Percentiles rank a stretch among this genome's conserved stretches.
phyloP scores from a whole-genome alignment of 1,140 invertebrate species.

The Sesamia nonagrioides region DNA sequence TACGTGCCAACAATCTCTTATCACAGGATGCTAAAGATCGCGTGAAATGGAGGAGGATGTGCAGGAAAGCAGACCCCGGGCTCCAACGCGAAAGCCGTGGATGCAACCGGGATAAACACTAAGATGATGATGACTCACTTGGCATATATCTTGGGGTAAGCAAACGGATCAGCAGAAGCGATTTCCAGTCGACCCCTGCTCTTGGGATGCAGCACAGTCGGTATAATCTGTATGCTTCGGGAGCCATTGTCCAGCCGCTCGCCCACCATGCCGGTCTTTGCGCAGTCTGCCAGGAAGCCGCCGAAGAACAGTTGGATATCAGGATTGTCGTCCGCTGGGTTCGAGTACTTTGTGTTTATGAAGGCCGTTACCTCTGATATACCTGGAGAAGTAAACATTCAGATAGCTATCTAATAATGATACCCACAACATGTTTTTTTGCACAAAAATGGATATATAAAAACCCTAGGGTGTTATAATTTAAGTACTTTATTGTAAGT shows the following conservation, averaged over 20 bases:
- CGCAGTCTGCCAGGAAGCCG: slow-evolving; percentile 94
- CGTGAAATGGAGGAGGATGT: no score
- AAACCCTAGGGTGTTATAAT: no score
- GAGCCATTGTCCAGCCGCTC: slow-evolving; percentile 90
- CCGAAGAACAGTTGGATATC: slow-evolving; percentile 96
- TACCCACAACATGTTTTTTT: no score
- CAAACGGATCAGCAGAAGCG: slow-evolving; percentile 91
- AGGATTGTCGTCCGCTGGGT: slow-evolving; percentile 92
- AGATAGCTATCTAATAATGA: neutral
- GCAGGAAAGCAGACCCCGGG: no score
- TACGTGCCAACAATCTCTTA: no score
- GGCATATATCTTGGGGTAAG: slow-evolving; percentile 84
- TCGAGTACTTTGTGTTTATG: slow-evolving; percentile 93
- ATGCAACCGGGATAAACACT: no score
- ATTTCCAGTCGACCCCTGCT: slow-evolving; percentile 93
- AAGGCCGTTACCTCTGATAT: slow-evolving; percentile 95
- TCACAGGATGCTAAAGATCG: no score
- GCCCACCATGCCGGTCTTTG: slow-evolving; percentile 94
- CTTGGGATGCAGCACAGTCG: slow-evolving; percentile 92
- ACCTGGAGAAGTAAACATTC: slow-evolving; percentile 77
- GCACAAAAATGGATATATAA: no score
- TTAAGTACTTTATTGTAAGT: no score
- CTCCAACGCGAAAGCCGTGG: no score
- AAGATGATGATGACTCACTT: no score
- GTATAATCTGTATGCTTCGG: slow-evolving; percentile 89